phyloP scores from a whole-genome alignment of 2,113 vertebrate species.

The Erinaceus europaeus region DNA sequence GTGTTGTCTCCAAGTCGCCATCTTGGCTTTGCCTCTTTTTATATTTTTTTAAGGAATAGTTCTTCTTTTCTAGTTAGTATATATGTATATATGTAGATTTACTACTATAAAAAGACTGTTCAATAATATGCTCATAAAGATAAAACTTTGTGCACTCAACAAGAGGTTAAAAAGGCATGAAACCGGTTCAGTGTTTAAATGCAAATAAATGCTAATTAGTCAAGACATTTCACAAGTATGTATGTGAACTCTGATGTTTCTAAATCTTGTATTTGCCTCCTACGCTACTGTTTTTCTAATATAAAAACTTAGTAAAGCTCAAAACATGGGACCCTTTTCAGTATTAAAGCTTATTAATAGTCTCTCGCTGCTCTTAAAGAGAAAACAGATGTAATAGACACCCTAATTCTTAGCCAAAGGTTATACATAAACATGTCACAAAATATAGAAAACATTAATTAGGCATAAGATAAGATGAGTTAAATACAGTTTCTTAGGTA shows the following conservation, averaged over 20 bases:
- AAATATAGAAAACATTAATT: background rate
- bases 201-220: background rate
- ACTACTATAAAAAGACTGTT: too few species aligned
- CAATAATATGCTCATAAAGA: background rate
- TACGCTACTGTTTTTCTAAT: background rate
- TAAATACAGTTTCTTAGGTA: background rate
- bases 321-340: background rate
- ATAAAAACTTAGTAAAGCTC: background rate
- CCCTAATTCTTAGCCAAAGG: background rate
- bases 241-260: background rate
- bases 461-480: too few species aligned
- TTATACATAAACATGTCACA: background rate
- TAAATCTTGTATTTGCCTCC: background rate
- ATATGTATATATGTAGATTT: too few species aligned
- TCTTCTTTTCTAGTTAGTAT: too few species aligned
- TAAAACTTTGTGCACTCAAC: background rate
- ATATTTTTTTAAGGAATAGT: too few species aligned
- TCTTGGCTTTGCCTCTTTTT: too few species aligned
- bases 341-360: background rate
- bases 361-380: background rate
- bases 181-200: too few species aligned
- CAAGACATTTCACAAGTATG: background rate
- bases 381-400: background rate
- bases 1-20: too few species aligned
- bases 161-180: background rate